phyloP scores from a whole-genome alignment of 2,797 vertebrate species.

The Delichon dasypus region DNA sequence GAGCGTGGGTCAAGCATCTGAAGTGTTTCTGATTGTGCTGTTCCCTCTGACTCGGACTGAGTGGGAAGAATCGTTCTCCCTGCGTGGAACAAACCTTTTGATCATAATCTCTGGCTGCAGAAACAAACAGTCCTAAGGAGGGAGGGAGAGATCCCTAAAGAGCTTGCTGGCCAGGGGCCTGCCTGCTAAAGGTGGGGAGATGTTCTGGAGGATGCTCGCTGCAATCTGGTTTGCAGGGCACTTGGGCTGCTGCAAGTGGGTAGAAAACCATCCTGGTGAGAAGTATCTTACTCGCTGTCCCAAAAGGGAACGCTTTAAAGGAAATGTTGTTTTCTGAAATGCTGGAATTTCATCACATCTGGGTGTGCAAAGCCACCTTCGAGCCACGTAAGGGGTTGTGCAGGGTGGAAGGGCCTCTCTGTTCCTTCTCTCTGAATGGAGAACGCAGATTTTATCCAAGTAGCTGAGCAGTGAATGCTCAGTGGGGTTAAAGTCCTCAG shows the following conservation, averaged over 20 bases:
- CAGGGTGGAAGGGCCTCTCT: neutral
- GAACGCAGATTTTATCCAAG: neutral
- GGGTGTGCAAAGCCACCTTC: neutral
- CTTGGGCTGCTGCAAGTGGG: rapidly evolving
- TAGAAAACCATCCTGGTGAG: neutral
- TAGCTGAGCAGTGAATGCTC: neutral
- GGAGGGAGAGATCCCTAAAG: neutral
- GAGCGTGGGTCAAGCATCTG: neutral
- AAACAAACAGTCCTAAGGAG: constrained; percentile 13
- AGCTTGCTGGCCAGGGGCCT: neutral
- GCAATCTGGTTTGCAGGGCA: neutral
- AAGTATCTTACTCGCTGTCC: neutral
- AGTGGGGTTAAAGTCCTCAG: neutral
- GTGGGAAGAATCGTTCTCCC: neutral
- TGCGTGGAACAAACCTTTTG: neutral
- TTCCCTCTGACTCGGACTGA: neutral
- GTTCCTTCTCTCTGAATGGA: neutral
- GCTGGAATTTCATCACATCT: rapidly evolving
- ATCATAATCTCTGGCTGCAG: neutral
- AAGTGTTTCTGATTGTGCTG: neutral
- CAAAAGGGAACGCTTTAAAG: neutral
- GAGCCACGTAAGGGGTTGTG: neutral
- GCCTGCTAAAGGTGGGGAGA: constrained; percentile 7
- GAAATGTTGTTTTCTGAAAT: neutral
- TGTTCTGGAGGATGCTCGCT: neutral